Evolutionary conservation across 2,888 invertebrate genomes (phyloP).

Genomic region (Laspeyria flexula): DNA sequence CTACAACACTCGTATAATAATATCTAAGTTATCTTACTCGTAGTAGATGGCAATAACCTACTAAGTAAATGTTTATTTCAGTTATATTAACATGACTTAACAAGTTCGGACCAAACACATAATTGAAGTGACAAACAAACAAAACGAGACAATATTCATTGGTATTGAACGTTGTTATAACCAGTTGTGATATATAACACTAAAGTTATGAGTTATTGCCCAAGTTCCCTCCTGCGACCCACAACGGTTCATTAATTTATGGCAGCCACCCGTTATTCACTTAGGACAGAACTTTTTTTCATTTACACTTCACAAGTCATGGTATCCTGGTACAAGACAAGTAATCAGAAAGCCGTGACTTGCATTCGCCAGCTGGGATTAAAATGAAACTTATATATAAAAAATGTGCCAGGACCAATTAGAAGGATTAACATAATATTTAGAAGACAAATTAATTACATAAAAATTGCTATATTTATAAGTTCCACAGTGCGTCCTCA

Average conservation of each 20-base stretch:
- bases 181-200: slow-evolving; percentile 24
- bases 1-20: too few species aligned
- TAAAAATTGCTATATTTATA: background rate
- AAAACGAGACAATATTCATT: slow-evolving; percentile 6
- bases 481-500: background rate
- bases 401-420: background rate
- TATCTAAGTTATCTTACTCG: too few species aligned
- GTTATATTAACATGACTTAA: background rate
- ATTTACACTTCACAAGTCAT: slow-evolving; percentile 8
- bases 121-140: background rate
- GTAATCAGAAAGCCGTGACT: too few species aligned
- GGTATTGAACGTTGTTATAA: slow-evolving; percentile 17
- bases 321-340: slow-evolving; percentile 5
- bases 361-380: background rate
- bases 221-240: slow-evolving; percentile 30
- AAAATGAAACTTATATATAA: background rate
- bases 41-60: too few species aligned
- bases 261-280: slow-evolving; percentile 33
- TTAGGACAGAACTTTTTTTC: slow-evolving; percentile 20
- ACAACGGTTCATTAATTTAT: slow-evolving; percentile 34
- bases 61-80: too few species aligned
- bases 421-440: too few species aligned
- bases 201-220: slow-evolving; percentile 42
- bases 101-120: background rate
- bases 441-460: background rate